These are phyloP conservation scores for Calephelis nemesis DNA, from an alignment of 1,140 invertebrate genomes.

Conservation along the genomic window DNA sequence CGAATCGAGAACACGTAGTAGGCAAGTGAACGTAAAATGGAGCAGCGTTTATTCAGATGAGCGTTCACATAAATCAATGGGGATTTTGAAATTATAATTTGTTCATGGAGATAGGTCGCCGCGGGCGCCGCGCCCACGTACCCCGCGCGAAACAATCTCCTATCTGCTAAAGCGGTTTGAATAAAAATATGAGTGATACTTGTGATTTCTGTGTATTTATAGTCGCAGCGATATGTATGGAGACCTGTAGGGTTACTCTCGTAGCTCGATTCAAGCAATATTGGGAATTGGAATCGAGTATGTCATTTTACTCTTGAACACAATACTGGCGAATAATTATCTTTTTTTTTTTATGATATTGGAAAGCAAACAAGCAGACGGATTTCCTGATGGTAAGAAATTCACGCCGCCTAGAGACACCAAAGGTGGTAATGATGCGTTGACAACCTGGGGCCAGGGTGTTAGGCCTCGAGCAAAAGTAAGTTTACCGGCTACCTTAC, in stretches of 20 bases:
- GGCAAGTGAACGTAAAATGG: conserved; percentile 46
- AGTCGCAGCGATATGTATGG: background rate
- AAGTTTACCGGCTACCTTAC: too few relatives aligned
- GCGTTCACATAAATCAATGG: conserved; percentile 71
- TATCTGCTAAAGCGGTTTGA: conserved; percentile 14
- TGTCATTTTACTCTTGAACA: too few relatives aligned
- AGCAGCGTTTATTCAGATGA: conserved; percentile 65
- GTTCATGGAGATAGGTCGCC: conserved; percentile 53
- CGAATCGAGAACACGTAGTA: conserved; percentile 21
- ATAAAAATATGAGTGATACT: conserved; percentile 16
- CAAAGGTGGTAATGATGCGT: too few relatives aligned
- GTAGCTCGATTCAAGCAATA: too few relatives aligned
- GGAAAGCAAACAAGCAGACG: too few relatives aligned
- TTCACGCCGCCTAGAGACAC: too few relatives aligned
- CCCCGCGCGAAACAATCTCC: conserved; percentile 16
- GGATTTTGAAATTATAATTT: conserved; percentile 76
- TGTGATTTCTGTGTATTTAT: conserved; percentile 13
- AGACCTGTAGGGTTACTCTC: background rate
- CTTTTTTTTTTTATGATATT: too few relatives aligned
- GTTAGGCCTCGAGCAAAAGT: too few relatives aligned
- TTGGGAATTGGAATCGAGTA: too few relatives aligned
- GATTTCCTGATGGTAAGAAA: too few relatives aligned
- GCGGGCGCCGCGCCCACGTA: conserved; percentile 59
- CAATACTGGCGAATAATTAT: too few relatives aligned
- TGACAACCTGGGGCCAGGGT: too few relatives aligned